phyloP scores from a whole-genome alignment of 2,113 vertebrate species.

The Phodopus roborovskii region DNA sequence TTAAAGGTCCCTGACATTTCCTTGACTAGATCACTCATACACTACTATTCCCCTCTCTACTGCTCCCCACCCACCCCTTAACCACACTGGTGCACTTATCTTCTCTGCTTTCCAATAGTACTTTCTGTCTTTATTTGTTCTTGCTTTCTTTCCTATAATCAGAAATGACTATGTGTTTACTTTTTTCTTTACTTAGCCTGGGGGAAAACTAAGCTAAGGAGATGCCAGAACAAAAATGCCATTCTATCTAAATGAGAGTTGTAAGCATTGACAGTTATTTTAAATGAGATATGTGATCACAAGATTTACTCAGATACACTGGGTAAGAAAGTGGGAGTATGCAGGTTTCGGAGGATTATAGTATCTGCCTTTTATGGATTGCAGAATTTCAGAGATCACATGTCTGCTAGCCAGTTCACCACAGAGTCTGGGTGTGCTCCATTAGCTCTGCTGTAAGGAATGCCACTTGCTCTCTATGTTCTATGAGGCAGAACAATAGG shows the following conservation, averaged over 20 bases:
- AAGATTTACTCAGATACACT: background rate
- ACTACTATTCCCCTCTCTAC: background rate
- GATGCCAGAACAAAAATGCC: background rate
- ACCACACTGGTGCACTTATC: background rate
- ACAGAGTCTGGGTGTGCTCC: background rate
- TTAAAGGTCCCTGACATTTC: background rate
- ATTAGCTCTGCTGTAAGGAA: conserved; percentile 73
- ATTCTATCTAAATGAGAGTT: background rate
- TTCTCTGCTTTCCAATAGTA: background rate
- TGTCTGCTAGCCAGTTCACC: background rate
- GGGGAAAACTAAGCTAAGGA: background rate
- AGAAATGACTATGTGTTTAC: background rate
- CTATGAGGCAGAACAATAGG: conserved; percentile 73
- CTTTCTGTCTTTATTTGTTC: background rate
- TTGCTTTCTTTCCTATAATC: background rate
- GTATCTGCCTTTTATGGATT: background rate
- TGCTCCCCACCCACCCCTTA: background rate
- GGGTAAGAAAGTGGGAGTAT: background rate
- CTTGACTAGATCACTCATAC: background rate
- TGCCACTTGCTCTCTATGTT: conserved; percentile 63
- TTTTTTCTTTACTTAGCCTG: background rate
- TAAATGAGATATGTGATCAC: background rate
- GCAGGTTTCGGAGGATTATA: background rate
- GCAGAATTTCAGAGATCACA: background rate
- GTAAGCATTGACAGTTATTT: background rate